Percentiles rank a stretch among this genome's conserved stretches.
Conservation (phyloP, 2,113 vertebrate species). For the Phaetusa simplex region DNA sequence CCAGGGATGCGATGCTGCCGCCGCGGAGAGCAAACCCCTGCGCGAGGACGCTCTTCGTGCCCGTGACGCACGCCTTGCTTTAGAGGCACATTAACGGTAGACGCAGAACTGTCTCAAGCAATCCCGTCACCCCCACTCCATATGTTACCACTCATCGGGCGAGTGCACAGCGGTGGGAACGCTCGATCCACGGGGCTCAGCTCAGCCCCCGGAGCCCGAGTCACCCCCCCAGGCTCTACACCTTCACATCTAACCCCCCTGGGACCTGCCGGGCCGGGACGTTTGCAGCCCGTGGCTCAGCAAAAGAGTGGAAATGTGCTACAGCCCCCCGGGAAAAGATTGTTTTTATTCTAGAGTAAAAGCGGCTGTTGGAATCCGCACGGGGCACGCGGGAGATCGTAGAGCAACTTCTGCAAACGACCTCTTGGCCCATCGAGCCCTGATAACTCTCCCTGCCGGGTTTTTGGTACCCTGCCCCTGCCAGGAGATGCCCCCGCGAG, state of each 20-base stretch:
- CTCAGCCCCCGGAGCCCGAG: not conserved
- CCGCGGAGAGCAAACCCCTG: not conserved
- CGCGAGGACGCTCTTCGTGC: accelerated
- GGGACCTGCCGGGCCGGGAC: accelerated
- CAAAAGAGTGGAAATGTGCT: not conserved
- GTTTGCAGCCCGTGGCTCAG: not conserved
- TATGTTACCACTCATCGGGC: not conserved
- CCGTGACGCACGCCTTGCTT: accelerated
- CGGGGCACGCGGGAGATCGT: accelerated
- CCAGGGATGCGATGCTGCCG: not conserved
- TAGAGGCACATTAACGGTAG: not conserved
- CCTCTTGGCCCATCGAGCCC: not conserved
- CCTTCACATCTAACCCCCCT: not conserved
- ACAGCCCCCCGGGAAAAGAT: accelerated
- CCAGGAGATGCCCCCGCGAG: not conserved
- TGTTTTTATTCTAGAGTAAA: not conserved
- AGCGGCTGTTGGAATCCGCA: not conserved
- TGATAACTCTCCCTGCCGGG: not conserved
- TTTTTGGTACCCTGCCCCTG: not conserved
- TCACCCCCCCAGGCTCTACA: not conserved
- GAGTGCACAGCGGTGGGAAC: accelerated
- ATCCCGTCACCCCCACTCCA: accelerated
- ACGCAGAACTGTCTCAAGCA: not conserved
- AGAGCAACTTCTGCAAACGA: not conserved
- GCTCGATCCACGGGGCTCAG: not conserved